phyloP scores from a whole-genome alignment of 2,113 vertebrate genomes.

The Ictidomys tridecemlineatus region DNA sequence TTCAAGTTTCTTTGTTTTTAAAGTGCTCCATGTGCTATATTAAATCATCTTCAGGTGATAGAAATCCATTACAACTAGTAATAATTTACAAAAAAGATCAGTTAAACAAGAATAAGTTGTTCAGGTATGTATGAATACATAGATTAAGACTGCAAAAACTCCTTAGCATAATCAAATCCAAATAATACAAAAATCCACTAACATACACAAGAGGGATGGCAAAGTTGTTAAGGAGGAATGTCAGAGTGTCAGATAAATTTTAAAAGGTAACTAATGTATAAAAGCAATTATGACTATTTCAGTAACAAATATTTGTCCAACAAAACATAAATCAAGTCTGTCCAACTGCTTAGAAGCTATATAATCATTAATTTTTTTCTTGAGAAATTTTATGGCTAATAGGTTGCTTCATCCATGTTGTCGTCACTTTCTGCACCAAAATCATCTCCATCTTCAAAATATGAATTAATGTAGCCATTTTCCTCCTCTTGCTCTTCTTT shows the following conservation, averaged over 20 bases:
- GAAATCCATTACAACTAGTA: conserved; percentile 49
- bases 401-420: conserved; percentile 94
- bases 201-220: conserved; percentile 15
- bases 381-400: conserved; percentile 82
- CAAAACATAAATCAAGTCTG: conserved; percentile 15
- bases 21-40: conserved; percentile 78
- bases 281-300: conserved; percentile 60
- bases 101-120: conserved; percentile 47
- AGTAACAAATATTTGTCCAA: background rate
- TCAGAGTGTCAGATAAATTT: background rate
- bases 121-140: conserved; percentile 68
- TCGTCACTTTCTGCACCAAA: conserved; percentile 92
- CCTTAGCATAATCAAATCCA: conserved; percentile 71
- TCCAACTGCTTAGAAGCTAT: conserved; percentile 20
- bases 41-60: conserved; percentile 60
- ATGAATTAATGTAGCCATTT: conserved; percentile 94
- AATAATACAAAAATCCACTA: background rate
- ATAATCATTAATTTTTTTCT: background rate
- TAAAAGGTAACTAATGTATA: background rate
- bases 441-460: conserved; percentile 95
- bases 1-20: conserved; percentile 80
- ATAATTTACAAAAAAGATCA: conserved; percentile 52
- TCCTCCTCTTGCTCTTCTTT: too few species aligned
- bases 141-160: conserved; percentile 63
- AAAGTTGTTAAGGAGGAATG: conserved; percentile 39